Evolutionary conservation across 2,113 vertebrate species (phyloP).

Genomic region (Callithrix jacchus): DNA sequence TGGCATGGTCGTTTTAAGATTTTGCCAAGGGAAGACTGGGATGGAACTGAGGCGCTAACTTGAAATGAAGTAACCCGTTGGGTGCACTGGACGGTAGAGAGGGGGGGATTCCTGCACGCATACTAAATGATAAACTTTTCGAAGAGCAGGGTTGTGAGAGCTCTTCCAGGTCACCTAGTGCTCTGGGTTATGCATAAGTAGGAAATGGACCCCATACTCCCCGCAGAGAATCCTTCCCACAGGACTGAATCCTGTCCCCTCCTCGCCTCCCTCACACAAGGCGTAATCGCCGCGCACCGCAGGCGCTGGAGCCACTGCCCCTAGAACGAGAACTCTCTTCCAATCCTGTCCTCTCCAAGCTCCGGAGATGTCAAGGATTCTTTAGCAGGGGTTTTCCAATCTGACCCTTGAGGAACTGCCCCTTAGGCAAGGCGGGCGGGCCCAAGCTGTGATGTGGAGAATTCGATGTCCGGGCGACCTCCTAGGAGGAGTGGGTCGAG

Average conservation of each 20-base stretch:
- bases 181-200: not conserved
- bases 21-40: not conserved
- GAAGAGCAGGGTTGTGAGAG: not conserved
- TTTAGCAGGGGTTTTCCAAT: slow-evolving; percentile 48
- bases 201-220: not conserved
- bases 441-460: slow-evolving; percentile 68
- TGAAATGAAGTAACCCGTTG: not conserved
- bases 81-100: not conserved
- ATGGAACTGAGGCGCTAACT: not conserved
- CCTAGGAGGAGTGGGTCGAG: slow-evolving; percentile 80
- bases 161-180: not conserved
- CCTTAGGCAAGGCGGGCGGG: slow-evolving; percentile 26
- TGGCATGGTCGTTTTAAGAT: not conserved
- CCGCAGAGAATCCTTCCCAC: not conserved
- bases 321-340: not conserved
- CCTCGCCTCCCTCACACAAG: not conserved
- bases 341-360: not conserved
- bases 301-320: not conserved
- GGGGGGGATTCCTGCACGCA: not conserved
- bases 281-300: not conserved
- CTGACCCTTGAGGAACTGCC: not conserved
- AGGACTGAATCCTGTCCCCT: not conserved
- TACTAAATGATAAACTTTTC: not conserved
- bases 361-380: slow-evolving; percentile 46
- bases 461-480: slow-evolving; percentile 76